Conservation (phyloP, 2,113 vertebrate genomes). For the Hippoglossus stenolepis region DNA sequence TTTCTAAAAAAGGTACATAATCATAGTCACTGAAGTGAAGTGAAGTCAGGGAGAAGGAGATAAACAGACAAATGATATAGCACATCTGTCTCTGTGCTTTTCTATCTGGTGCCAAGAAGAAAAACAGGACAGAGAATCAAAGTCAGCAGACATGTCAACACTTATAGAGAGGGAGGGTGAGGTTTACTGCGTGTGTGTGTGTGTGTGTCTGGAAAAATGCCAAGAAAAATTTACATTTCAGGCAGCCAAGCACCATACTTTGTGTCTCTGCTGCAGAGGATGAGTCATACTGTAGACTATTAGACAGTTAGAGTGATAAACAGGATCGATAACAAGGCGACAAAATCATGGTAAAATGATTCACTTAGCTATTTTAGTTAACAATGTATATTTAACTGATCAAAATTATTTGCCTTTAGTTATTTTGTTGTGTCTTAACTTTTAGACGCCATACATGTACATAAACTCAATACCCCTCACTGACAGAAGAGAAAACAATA, state of each 20-base stretch:
- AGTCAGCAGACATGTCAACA: slow-evolving; percentile 74
- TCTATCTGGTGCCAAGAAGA: slow-evolving; percentile 43
- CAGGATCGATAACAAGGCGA: slow-evolving; percentile 30
- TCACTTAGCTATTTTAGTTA: background rate
- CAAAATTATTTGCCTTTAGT: too few species aligned
- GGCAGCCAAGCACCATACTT: slow-evolving; percentile 73
- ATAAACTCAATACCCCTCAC: too few species aligned
- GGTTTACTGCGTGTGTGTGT: slow-evolving; percentile 18
- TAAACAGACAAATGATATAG: slow-evolving; percentile 45
- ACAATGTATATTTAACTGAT: background rate
- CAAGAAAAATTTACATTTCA: slow-evolving; percentile 78
- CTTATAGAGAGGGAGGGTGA: slow-evolving; percentile 37
- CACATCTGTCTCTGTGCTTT: slow-evolving; percentile 54
- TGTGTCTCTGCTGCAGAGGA: slow-evolving; percentile 73
- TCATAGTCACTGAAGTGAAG: background rate
- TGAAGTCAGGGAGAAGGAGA: slow-evolving; percentile 12
- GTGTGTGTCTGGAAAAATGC: slow-evolving; percentile 68
- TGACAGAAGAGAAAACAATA: too few species aligned
- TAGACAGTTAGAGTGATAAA: slow-evolving; percentile 10
- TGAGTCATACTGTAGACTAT: slow-evolving; percentile 71
- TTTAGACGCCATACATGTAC: too few species aligned
- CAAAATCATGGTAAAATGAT: background rate
- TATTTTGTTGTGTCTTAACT: too few species aligned
- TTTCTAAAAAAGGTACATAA: slow-evolving; percentile 1
- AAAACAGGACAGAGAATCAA: slow-evolving; percentile 65